These are phyloP conservation scores for Saturnia pavonia DNA, from an alignment of 2,888 invertebrate species.

Conservation along the genomic window DNA sequence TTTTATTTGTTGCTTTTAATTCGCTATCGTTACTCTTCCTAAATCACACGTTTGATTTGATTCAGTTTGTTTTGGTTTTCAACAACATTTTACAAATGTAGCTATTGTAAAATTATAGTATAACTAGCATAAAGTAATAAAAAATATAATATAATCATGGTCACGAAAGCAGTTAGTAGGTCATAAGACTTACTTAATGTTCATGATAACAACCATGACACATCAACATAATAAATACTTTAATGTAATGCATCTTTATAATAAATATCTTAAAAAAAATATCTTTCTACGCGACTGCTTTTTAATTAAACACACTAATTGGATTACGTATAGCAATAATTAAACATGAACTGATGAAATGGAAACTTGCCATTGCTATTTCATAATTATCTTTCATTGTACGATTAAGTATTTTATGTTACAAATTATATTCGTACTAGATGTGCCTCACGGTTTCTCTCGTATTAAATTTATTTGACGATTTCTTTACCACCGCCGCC, in stretches of 20 bases:
- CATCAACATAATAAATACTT: neutral
- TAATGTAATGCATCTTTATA: neutral
- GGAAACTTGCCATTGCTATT: neutral
- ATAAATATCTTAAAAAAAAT: neutral
- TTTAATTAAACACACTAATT: constrained; percentile 1
- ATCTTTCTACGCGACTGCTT: constrained; percentile 3
- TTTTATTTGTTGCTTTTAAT: too few species aligned
- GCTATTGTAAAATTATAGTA: too few species aligned
- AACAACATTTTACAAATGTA: too few species aligned
- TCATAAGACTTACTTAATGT: neutral
- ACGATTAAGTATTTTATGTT: neutral
- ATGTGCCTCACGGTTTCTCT: too few species aligned
- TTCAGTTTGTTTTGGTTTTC: too few species aligned
- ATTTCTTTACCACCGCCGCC: too few species aligned
- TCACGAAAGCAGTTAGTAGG: neutral
- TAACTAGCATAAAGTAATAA: too few species aligned
- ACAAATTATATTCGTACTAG: neutral
- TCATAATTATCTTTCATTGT: neutral
- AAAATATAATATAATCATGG: neutral
- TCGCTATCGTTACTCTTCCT: too few species aligned
- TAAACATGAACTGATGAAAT: neutral
- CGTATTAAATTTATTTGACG: too few species aligned
- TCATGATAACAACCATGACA: neutral
- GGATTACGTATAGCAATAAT: neutral
- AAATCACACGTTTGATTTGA: too few species aligned